Percentiles rank a stretch among this genome's conserved stretches.
Conservation (phyloP, 2,113 vertebrate genomes). For the Micronisus gabar region DNA sequence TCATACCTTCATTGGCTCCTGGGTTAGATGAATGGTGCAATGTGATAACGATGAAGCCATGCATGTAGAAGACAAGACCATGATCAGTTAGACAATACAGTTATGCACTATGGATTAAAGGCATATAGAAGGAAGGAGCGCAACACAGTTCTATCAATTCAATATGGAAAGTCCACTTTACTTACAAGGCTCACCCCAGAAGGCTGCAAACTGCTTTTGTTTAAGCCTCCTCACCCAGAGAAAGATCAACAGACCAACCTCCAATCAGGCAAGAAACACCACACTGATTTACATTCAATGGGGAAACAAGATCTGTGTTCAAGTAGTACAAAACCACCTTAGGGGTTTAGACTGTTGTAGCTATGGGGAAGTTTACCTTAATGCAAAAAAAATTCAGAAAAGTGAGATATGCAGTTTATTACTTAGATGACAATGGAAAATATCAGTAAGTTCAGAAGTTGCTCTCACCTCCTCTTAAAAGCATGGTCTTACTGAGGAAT, state of each 20-base stretch:
- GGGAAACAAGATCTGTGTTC: neutral
- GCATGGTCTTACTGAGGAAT: neutral
- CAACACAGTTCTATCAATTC: neutral
- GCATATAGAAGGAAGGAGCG: slow-evolving; percentile 22
- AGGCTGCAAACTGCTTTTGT: neutral
- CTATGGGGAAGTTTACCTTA: neutral
- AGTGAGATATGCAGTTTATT: neutral
- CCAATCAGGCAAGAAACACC: neutral
- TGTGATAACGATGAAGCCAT: slow-evolving; percentile 74
- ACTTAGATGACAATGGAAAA: neutral
- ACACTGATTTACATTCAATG: neutral
- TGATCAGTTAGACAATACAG: slow-evolving; percentile 44
- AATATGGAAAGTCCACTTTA: neutral
- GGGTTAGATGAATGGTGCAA: slow-evolving; percentile 66
- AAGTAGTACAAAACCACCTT: neutral
- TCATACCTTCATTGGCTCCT: slow-evolving; percentile 80
- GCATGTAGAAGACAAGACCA: slow-evolving; percentile 72
- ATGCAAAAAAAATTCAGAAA: neutral
- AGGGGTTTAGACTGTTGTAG: neutral
- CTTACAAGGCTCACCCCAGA: neutral
- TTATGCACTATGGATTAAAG: slow-evolving; percentile 2
- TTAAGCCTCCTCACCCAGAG: neutral
- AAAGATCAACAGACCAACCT: neutral
- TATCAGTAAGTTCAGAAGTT: neutral
- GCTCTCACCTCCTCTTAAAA: neutral